These are phyloP conservation scores for Lepisosteus osseus DNA, from an alignment of 2,113 vertebrate genomes.

Conservation along the genomic window DNA sequence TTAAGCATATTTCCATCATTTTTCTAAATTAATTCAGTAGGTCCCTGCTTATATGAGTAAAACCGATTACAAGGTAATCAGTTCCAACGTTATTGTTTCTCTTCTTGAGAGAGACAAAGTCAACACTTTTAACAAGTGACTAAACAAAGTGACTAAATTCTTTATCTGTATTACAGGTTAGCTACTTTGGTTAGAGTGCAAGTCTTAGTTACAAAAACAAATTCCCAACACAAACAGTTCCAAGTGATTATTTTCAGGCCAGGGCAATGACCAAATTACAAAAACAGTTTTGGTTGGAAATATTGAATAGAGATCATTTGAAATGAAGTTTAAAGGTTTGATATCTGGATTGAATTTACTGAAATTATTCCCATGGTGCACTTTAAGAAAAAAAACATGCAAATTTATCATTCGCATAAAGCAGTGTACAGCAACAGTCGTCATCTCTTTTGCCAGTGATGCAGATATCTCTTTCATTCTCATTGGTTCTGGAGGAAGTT, in stretches of 20 bases:
- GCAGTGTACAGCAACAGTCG: constrained; percentile 41
- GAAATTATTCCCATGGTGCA: constrained; percentile 42
- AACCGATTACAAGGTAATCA: no score
- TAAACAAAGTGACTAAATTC: no score
- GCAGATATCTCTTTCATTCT: constrained; percentile 34
- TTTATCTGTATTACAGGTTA: constrained; percentile 29
- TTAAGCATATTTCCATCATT: no score
- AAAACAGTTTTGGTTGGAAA: constrained; percentile 40
- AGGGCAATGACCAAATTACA: constrained; percentile 42
- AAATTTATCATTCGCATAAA: constrained; percentile 40
- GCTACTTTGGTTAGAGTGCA: constrained; percentile 43
- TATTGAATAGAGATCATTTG: constrained; percentile 44
- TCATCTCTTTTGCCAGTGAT: constrained; percentile 44
- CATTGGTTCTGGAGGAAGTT: constrained; percentile 32
- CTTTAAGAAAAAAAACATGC: constrained; percentile 25
- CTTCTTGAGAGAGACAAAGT: no score
- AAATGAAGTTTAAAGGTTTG: constrained; percentile 36
- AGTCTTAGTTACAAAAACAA: constrained; percentile 41
- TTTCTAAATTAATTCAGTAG: no score
- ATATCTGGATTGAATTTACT: constrained; percentile 43
- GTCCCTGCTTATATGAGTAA: no score
- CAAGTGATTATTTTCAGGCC: constrained; percentile 50
- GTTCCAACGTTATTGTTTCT: no score
- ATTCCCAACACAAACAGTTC: constrained; percentile 39
- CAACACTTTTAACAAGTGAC: no score